Evolutionary conservation across 2,797 vertebrate genomes (phyloP).

Genomic region (Melanotaenia boesemani): DNA sequence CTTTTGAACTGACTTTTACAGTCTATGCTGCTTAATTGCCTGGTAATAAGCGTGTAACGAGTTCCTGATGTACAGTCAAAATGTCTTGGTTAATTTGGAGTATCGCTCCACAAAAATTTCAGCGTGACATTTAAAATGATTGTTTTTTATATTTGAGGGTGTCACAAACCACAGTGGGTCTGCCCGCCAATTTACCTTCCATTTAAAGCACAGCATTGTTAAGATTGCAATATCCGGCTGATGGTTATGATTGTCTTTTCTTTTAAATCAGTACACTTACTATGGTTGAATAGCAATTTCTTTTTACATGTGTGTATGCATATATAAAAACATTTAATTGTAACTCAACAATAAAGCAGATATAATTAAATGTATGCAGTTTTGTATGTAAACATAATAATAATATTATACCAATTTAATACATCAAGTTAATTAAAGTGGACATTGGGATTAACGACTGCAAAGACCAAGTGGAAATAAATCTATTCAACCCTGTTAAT

Average conservation of each 20-base stretch:
- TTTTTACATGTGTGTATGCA: neutral
- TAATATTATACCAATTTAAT: constrained; percentile 25
- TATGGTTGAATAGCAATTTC: too few species aligned
- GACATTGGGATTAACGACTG: constrained; percentile 60
- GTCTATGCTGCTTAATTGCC: constrained; percentile 62
- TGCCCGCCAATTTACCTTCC: constrained; percentile 42
- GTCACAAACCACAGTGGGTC: constrained; percentile 33
- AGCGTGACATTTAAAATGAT: constrained; percentile 67
- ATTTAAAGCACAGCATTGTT: constrained; percentile 20
- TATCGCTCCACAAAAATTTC: constrained; percentile 59
- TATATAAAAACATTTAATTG: neutral
- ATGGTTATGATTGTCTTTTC: neutral
- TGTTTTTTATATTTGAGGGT: constrained; percentile 55
- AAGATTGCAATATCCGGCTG: neutral
- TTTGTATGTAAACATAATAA: constrained; percentile 42
- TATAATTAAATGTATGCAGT: constrained; percentile 42
- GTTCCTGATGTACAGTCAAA: constrained; percentile 65
- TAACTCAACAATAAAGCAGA: constrained; percentile 33
- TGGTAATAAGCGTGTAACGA: constrained; percentile 77
- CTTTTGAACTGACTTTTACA: constrained; percentile 48
- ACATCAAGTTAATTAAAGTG: constrained; percentile 51
- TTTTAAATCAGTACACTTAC: too few species aligned
- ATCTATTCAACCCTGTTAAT: constrained; percentile 61
- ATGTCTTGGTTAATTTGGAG: constrained; percentile 65
- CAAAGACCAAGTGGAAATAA: constrained; percentile 46